phyloP scores from a whole-genome alignment of 2,888 invertebrate genomes.

The Caenorhabditis becei region DNA sequence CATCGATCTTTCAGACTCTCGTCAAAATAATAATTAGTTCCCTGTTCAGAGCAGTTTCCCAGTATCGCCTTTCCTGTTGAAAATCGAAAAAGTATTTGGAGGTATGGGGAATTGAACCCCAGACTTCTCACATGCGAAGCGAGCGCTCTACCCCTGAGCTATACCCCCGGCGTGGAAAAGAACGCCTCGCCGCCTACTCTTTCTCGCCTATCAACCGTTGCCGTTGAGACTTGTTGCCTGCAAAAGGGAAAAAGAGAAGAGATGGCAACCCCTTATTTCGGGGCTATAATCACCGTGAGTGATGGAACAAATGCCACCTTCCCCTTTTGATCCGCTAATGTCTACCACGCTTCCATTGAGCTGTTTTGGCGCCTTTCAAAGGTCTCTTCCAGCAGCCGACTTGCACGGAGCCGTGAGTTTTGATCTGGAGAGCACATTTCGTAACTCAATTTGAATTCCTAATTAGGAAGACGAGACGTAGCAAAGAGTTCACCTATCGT shows the following conservation, averaged over 20 bases:
- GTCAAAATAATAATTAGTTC: neutral
- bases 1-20: slow-evolving; percentile 25
- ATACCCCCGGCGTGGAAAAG: slow-evolving; percentile 35
- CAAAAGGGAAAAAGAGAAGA: neutral
- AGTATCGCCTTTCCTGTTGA: no score
- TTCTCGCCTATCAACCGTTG: neutral
- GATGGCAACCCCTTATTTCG: neutral
- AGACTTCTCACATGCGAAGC: slow-evolving; percentile 79
- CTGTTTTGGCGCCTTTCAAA: slow-evolving; percentile 16
- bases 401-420: neutral
- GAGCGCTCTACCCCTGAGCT: slow-evolving; percentile 80
- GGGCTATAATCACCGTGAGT: slow-evolving; percentile 20
- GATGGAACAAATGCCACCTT: slow-evolving; percentile 12
- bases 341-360: neutral
- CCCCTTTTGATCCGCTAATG: slow-evolving; percentile 25
- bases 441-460: neutral
- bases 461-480: neutral
- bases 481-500: no score
- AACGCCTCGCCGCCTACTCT: neutral
- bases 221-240: neutral
- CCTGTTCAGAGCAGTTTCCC: no score
- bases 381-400: neutral
- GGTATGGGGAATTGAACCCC: slow-evolving; percentile 79
- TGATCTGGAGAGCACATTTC: neutral
- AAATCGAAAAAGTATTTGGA: no score